These are phyloP conservation scores for Oedothorax gibbosus DNA, from an alignment of 1,140 invertebrate genomes.

Conservation along the genomic window DNA sequence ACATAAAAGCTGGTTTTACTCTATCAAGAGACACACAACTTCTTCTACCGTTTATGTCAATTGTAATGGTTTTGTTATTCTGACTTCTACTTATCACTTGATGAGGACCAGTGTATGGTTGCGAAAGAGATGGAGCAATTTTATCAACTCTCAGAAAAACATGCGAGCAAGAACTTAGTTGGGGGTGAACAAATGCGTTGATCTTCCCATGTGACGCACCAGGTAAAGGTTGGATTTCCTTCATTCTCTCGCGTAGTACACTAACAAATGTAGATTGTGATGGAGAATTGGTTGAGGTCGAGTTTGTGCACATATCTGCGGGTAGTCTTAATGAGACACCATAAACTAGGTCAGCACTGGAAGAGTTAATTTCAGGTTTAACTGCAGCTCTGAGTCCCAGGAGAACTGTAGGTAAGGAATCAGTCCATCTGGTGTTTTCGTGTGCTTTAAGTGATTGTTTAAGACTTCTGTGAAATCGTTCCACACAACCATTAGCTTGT, in stretches of 20 bases:
- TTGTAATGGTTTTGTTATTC: neutral
- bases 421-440: neutral
- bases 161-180: neutral
- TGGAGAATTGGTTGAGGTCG: no score
- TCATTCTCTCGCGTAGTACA: neutral
- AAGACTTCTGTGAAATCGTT: neutral
- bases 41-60: neutral
- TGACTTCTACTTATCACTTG: neutral
- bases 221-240: neutral
- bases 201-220: neutral
- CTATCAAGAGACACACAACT: neutral
- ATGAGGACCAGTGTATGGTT: neutral
- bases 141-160: slow-evolving; percentile 18
- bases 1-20: neutral
- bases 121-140: neutral
- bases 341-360: slow-evolving; percentile 13
- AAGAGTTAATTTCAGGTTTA: no score
- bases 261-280: neutral
- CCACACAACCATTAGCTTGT: neutral
- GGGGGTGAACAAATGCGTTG: neutral
- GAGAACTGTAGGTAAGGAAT: neutral
- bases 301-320: neutral
- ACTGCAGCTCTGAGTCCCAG: neutral
- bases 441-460: neutral
- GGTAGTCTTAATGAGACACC: neutral